Conservation (phyloP, 2,113 vertebrate genomes). For the Sarotherodon lohbergeri region DNA sequence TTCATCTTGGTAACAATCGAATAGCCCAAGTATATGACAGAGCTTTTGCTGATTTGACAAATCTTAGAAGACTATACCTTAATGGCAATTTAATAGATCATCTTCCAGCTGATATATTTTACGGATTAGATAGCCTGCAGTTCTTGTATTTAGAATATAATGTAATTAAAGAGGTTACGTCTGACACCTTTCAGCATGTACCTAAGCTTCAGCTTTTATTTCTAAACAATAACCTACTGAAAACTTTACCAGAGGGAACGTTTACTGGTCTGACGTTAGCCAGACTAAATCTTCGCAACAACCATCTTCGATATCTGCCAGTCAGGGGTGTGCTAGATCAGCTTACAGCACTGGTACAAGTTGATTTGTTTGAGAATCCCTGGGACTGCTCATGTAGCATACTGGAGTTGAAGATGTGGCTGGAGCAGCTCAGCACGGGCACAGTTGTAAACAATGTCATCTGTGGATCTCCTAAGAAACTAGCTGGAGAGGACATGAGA, state of each 20-base stretch:
- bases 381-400: conserved; percentile 94
- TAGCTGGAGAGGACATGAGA: conserved; percentile 88
- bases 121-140: conserved; percentile 88
- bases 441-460: conserved; percentile 91
- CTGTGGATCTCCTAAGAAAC: conserved; percentile 88
- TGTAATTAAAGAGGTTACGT: conserved; percentile 84
- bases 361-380: conserved; percentile 96
- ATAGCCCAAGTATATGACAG: conserved; percentile 85
- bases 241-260: conserved; percentile 82
- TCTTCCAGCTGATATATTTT: conserved; percentile 83
- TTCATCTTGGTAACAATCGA: conserved; percentile 95
- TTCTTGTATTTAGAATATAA: conserved; percentile 98
- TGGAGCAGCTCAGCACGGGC: conserved; percentile 89
- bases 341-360: conserved; percentile 88
- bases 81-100: conserved; percentile 92
- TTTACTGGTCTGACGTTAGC: conserved; percentile 87
- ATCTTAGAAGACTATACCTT: conserved; percentile 89
- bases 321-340: conserved; percentile 88
- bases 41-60: conserved; percentile 87
- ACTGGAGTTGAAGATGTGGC: conserved; percentile 89
- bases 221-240: conserved; percentile 93
- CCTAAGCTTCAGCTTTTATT: conserved; percentile 96
- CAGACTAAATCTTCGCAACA: conserved; percentile 88
- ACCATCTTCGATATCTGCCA: conserved; percentile 87
- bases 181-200: conserved; percentile 83